Conservation (phyloP, 2,888 invertebrate species). For the Anodontia alba region DNA sequence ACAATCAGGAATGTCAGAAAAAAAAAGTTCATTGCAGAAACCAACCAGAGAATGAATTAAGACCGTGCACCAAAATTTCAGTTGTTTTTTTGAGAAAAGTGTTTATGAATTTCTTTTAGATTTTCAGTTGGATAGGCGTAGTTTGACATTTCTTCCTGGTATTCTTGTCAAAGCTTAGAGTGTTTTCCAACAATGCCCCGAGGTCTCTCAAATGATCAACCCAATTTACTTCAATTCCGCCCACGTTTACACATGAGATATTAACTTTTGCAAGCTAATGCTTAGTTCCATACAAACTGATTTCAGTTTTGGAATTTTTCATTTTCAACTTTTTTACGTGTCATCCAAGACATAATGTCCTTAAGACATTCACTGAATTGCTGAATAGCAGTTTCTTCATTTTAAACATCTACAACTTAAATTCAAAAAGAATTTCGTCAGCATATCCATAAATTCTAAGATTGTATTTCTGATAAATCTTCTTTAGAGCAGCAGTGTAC, state of each 20-base stretch:
- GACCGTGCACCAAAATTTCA: conserved; percentile 33
- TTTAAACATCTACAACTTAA: conserved; percentile 30
- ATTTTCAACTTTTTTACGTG: conserved; percentile 41
- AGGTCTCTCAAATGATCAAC: conserved; percentile 38
- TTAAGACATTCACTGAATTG: conserved; percentile 32
- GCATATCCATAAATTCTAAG: conserved; percentile 38
- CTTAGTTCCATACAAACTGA: conserved; percentile 41
- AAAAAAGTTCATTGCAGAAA: conserved; percentile 33
- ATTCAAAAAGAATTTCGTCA: conserved; percentile 37
- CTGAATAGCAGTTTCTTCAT: conserved; percentile 17
- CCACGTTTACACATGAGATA: conserved; percentile 27
- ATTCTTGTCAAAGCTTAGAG: conserved; percentile 31
- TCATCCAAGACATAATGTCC: conserved; percentile 47
- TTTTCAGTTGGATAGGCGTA: conserved; percentile 26
- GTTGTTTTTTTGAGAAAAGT: conserved; percentile 25
- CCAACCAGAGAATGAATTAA: conserved; percentile 22
- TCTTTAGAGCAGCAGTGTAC: conserved; percentile 45
- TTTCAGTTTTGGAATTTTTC: conserved; percentile 39
- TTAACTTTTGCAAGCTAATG: conserved; percentile 38
- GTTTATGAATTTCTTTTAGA: conserved; percentile 32
- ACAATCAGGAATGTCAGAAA: conserved; percentile 14
- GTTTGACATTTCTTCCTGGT: conserved; percentile 37
- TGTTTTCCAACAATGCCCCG: conserved; percentile 32
- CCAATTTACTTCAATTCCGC: conserved; percentile 24
- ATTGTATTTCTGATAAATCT: conserved; percentile 30